phyloP scores from a whole-genome alignment of 2,797 vertebrate species.

The Pelodytes ibericus region DNA sequence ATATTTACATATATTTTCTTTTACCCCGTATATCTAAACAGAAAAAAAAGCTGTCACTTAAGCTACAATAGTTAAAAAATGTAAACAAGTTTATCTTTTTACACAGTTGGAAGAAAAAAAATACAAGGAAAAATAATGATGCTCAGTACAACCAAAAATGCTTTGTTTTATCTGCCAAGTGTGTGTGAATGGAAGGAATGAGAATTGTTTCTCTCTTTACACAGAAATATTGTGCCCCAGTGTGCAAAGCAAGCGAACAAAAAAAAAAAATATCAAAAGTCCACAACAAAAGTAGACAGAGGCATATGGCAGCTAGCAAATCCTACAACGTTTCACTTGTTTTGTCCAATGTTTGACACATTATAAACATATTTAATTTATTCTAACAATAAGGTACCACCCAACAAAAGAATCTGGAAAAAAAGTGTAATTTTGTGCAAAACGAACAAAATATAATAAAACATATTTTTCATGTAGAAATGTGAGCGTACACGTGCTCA shows the following conservation, averaged over 20 bases:
- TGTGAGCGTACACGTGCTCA: background rate
- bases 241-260: conserved; percentile 70
- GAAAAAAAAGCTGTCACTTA: conserved; percentile 72
- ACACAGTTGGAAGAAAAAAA: conserved; percentile 75
- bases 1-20: conserved; percentile 76
- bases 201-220: conserved; percentile 71
- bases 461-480: conserved; percentile 2
- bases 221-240: conserved; percentile 76
- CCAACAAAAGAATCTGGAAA: conserved; percentile 63
- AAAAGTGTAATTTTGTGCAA: conserved; percentile 64
- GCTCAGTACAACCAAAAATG: conserved; percentile 5
- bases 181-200: conserved; percentile 74
- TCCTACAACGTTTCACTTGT: conserved; percentile 65
- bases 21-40: conserved; percentile 69
- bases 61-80: conserved; percentile 80
- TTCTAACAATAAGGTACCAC: conserved; percentile 64
- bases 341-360: conserved; percentile 66
- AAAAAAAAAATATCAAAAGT: conserved; percentile 65
- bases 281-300: conserved; percentile 69
- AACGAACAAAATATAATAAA: conserved; percentile 43
- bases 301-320: conserved; percentile 17
- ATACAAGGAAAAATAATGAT: conserved; percentile 53
- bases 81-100: conserved; percentile 80
- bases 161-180: conserved; percentile 58
- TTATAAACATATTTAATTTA: conserved; percentile 67